phyloP scores from a whole-genome alignment of 2,113 vertebrate genomes.

The Asarcornis scutulata region DNA sequence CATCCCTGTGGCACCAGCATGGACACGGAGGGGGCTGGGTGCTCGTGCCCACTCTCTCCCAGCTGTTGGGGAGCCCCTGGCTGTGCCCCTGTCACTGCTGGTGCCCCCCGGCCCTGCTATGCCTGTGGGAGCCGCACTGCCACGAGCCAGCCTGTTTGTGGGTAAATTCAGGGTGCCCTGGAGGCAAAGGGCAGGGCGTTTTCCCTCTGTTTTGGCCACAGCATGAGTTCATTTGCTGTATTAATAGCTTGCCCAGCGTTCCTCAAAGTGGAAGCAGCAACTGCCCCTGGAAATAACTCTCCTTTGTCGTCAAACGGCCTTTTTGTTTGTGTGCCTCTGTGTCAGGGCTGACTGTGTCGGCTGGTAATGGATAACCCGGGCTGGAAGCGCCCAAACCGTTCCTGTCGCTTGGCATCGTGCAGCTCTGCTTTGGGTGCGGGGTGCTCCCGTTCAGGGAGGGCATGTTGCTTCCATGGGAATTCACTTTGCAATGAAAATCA shows the following conservation, averaged over 20 bases:
- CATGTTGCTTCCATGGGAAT: too few relatives aligned
- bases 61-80: too few relatives aligned
- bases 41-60: too few relatives aligned
- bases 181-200: neutral
- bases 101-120: too few relatives aligned
- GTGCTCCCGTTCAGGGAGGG: neutral
- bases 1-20: too few relatives aligned
- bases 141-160: too few relatives aligned
- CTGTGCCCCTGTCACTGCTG: too few relatives aligned
- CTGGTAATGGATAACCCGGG: accelerated
- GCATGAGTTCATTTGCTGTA: neutral
- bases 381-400: neutral
- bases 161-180: neutral
- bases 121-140: too few relatives aligned
- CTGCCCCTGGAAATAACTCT: neutral
- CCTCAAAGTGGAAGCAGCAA: neutral
- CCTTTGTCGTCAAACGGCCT: neutral
- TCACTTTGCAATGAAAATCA: neutral
- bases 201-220: neutral
- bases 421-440: neutral
- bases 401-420: accelerated
- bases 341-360: neutral
- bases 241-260: neutral
- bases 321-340: neutral
- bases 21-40: too few relatives aligned